These are phyloP conservation scores for Leucoraja ocellata DNA, from an alignment of 2,797 vertebrate species.

Conservation along the genomic window DNA sequence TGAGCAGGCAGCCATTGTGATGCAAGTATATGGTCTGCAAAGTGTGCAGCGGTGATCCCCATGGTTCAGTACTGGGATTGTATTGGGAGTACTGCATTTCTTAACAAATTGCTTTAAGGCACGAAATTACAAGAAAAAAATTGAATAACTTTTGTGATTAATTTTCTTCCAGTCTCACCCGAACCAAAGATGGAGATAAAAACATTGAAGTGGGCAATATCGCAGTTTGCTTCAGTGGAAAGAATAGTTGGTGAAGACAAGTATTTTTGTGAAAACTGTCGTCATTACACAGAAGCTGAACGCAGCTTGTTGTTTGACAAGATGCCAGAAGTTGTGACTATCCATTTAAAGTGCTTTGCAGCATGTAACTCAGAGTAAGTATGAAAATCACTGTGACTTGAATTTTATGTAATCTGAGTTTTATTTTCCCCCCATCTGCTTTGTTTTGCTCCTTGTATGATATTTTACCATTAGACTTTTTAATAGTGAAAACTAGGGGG, in stretches of 20 bases:
- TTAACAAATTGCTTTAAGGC: no score
- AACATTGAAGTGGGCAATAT: conserved; percentile 90
- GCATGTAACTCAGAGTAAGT: conserved; percentile 85
- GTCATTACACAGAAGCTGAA: conserved; percentile 91
- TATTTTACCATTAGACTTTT: background rate
- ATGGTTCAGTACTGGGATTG: no score
- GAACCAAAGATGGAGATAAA: conserved; percentile 87
- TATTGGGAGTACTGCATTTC: no score
- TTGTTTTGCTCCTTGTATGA: background rate
- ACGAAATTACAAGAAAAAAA: background rate
- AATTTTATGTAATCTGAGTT: background rate
- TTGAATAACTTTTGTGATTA: background rate
- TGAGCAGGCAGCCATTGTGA: no score
- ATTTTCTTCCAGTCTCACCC: conserved; percentile 75
- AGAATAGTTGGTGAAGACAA: conserved; percentile 95
- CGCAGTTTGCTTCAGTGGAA: conserved; percentile 94
- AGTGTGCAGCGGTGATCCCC: no score
- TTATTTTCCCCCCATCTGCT: background rate
- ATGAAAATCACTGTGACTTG: background rate
- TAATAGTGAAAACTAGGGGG: background rate
- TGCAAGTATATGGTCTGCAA: no score
- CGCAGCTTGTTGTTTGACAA: conserved; percentile 93
- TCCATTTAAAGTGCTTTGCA: conserved; percentile 96
- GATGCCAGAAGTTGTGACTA: conserved; percentile 92
- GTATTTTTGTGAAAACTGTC: conserved; percentile 96